A percentile compares a stretch with the other conserved stretches of the same genome.
Conservation (phyloP, 1,140 invertebrate genomes). For the Drosophila bipectinata region DNA sequence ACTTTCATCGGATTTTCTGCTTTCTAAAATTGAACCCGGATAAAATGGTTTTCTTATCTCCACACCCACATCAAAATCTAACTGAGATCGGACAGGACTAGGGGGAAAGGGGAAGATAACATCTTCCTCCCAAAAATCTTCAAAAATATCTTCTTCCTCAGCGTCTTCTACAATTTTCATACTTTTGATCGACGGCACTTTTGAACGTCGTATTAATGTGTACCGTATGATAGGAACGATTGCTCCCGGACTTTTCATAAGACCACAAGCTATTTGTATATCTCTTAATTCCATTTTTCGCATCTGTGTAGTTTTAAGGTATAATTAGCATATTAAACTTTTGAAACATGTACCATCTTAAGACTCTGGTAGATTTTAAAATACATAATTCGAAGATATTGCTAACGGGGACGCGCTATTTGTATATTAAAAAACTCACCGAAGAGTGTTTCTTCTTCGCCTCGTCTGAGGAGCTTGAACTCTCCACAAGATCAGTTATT, state of each 20-base stretch:
- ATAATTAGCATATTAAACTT: neutral
- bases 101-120: neutral
- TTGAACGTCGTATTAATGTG: neutral
- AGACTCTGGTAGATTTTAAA: too few species aligned
- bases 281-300: constrained; percentile 27
- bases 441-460: neutral
- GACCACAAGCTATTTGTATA: constrained; percentile 22
- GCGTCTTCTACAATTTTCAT: neutral
- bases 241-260: neutral
- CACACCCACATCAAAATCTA: neutral
- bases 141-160: neutral
- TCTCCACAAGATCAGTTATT: neutral
- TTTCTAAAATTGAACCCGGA: neutral
- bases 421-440: neutral
- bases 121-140: constrained; percentile 18
- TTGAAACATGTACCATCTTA: neutral
- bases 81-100: neutral
- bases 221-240: neutral
- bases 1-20: neutral
- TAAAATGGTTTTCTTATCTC: neutral
- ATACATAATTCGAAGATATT: too few species aligned
- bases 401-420: too few species aligned
- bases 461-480: neutral
- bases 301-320: constrained; percentile 12
- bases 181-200: neutral